Evolutionary conservation across 2,797 vertebrate species (phyloP), one percentile per base, ranked within the genome.

Genomic region (Lateolabrax maculatus): DNA sequence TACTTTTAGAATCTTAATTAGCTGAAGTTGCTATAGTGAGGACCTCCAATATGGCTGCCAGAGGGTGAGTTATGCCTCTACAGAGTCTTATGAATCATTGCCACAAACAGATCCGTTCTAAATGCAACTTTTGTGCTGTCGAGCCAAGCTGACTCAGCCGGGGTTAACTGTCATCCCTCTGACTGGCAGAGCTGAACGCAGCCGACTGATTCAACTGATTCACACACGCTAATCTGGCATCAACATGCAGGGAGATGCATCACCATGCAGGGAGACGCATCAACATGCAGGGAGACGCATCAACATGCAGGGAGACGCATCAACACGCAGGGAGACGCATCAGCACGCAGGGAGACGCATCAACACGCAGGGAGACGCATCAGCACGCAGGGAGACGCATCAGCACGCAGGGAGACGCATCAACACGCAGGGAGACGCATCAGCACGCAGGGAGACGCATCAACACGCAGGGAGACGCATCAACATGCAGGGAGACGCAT

Each of bases 121-220:
- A 51, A 79, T 44, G n/a, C 37, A 53, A 48, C 25, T 23, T 36
- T 3, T 53, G 4, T 18, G 5, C 8, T 5, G 21, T 55, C 16
- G 2, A 29, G 39, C 37, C 2, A 4, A 5, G 21, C 23, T 46
- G 69, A 71, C 57, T 77, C 75, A 74, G 76, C 19, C 18, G 4
- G 41, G 71, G 29, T 49, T 36, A 21, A 46, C 48, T 43, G 37
- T 58, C 60, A n/a, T 27, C 29, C n/a, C 4, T 36, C 27, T 57
- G 60, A 52, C 9, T 19, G 15, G 10, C n/a, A 41, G 25, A 51
- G 41, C 51, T 46, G 37, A 61, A 41, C 12, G 19, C 51, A 27
- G 13, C 19, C 2, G 9, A 52, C 36, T 51, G 60, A 63, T 43
- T 73, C 58, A 19, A 5, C 57, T 52, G 27, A 66, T 53, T 69